phyloP scores from a whole-genome alignment of 2,888 invertebrate genomes.

The Pycnomerus fuliginosus region DNA sequence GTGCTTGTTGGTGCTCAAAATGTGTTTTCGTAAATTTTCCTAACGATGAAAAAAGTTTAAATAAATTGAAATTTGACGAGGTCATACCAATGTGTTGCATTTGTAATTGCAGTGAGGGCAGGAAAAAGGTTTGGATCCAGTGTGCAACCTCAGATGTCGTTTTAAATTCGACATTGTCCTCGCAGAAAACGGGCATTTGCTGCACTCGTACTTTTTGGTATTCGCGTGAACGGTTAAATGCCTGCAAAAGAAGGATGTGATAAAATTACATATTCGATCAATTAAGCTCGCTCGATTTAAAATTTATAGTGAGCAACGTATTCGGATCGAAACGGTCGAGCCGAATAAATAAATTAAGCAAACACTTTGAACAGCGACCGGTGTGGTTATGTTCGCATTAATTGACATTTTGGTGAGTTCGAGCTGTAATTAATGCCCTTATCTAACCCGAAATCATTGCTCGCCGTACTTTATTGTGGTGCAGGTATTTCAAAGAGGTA shows the following conservation, averaged over 20 bases:
- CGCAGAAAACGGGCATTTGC: constrained; percentile 69
- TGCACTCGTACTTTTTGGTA: constrained; percentile 61
- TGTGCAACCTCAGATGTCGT: constrained; percentile 78
- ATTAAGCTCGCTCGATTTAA: constrained; percentile 15
- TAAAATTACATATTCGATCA: constrained; percentile 16
- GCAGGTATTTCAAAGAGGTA: constrained; percentile 10
- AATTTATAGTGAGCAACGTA: constrained; percentile 17
- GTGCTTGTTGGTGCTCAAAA: constrained; percentile 76
- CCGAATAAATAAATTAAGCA: constrained; percentile 42
- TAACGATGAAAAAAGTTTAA: constrained; percentile 45
- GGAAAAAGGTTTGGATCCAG: constrained; percentile 78
- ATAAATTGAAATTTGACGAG: constrained; percentile 4
- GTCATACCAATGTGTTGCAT: constrained; percentile 73
- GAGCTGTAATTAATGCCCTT: constrained; percentile 49
- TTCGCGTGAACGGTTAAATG: constrained; percentile 61
- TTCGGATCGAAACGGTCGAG: constrained; percentile 17
- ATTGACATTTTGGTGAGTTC: constrained; percentile 49
- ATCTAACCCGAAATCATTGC: constrained; percentile 45
- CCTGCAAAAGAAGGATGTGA: constrained; percentile 50
- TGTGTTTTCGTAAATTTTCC: constrained; percentile 89
- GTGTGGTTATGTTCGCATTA: constrained; percentile 38
- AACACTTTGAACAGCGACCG: constrained; percentile 36
- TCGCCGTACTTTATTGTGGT: constrained; percentile 15
- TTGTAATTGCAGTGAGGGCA: constrained; percentile 82
- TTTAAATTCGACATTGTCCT: constrained; percentile 69